Base-by-base conservation (phyloP, 37 sponge, comb jelly and placozoan genomes). In the Chondrosia reniformis region DNA sequence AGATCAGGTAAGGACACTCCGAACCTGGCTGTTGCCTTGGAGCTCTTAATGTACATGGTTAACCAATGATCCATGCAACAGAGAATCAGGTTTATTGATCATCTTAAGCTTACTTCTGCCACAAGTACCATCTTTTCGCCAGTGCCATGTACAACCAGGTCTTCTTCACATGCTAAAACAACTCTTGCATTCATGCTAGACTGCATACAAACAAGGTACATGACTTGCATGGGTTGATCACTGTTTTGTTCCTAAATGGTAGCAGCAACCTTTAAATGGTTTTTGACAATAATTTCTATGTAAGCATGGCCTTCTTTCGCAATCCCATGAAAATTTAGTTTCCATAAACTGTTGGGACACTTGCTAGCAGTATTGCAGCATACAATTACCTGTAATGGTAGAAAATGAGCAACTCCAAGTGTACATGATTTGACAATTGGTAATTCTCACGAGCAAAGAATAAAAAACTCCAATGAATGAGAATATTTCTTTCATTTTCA, bases 231-330 rank as follows among this genome's bases (percentile, higher is more conserved):
- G 52, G 52, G 15, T 19, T 49, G 15, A n/a, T n/a, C n/a, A n/a
- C n/a, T n/a, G n/a, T n/a, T n/a, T n/a, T n/a, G n/a, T n/a, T n/a
- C n/a, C n/a, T n/a, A n/a, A n/a, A n/a, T n/a, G n/a, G n/a, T n/a
- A n/a, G n/a, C n/a, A n/a, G 58, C 58, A 28, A 40, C 72, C 44
- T 69, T 44, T 1, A 69, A 40, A 24, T 69, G 72, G 72, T 69
- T 69, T n/a, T 69, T 34, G n/a, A 69, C 72, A 43, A 43, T 40
- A 13, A 69, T 39, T 4, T 40, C 19, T 24, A 69, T 4, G 42
- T 22, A 3, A 19, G 72, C 72, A 39, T 40, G 72, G 39, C 72
- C 72, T 69, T 69, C 72, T 24, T 69, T 17, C 43, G 39, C 15
- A n/a, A 69, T 40, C 24, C 41, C 72, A 24, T 69, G 44, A 39